Percentiles rank a stretch among this genome's conserved stretches.
Conservation (phyloP, 2,888 invertebrate genomes). For the Pristionchus maxplancki region DNA sequence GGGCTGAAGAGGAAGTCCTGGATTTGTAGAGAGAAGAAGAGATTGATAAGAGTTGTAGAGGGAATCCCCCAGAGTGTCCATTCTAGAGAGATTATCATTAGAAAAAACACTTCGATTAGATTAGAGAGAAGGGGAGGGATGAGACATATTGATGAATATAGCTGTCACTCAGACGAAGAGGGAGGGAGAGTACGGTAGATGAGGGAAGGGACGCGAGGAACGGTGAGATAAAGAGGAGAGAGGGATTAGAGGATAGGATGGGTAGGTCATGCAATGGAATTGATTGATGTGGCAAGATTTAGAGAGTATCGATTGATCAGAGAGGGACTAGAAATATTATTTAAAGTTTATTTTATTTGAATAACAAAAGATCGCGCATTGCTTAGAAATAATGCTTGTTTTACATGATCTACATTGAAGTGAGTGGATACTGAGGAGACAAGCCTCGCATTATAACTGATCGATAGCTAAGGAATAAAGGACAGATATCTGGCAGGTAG, state of each 20-base stretch:
- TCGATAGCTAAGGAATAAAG: neutral
- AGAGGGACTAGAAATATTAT: no score
- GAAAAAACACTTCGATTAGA: neutral
- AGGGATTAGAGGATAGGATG: neutral
- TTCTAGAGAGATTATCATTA: neutral
- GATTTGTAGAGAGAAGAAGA: neutral
- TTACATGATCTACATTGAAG: neutral
- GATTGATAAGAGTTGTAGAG: neutral
- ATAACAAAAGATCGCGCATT: no score
- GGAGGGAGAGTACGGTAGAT: neutral
- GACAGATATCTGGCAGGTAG: conserved; percentile 15
- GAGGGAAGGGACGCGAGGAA: neutral
- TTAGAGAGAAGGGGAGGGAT: neutral
- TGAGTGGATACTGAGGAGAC: no score
- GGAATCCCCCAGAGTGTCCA: neutral
- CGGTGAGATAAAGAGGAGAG: conserved; percentile 27
- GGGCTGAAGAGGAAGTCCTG: neutral
- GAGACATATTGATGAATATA: neutral
- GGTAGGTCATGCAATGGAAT: neutral
- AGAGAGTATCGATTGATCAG: neutral
- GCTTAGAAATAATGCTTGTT: no score
- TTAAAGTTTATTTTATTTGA: no score
- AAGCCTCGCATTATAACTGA: neutral
- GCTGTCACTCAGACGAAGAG: neutral
- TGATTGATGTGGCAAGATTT: neutral